These are phyloP conservation scores for Clarias magur DNA, from an alignment of 2,113 vertebrate genomes.

Conservation along the genomic window DNA sequence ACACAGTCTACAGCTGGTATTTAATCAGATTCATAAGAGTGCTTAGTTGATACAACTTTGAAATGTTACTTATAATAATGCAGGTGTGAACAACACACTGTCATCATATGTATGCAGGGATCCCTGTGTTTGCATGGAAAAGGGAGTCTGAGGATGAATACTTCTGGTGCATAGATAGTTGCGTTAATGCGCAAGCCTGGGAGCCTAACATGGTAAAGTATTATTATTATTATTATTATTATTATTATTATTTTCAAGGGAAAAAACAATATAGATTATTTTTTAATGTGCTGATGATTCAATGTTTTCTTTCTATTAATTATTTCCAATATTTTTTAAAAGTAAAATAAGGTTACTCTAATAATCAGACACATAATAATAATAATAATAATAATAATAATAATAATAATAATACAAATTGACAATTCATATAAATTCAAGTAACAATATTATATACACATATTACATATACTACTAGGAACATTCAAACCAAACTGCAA, in stretches of 20 bases:
- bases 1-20: neutral
- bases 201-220: constrained; percentile 89
- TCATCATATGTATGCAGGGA: constrained; percentile 69
- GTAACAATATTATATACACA: neutral
- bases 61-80: neutral
- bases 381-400: neutral
- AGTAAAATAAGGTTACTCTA: neutral
- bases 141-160: constrained; percentile 95
- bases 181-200: constrained; percentile 86
- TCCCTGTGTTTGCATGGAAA: constrained; percentile 92
- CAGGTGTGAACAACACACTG: neutral
- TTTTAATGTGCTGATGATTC: neutral
- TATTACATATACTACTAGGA: neutral
- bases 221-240: neutral
- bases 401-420: neutral
- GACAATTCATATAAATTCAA: neutral
- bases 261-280: neutral
- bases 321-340: neutral
- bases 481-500: too few species aligned
- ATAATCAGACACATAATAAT: neutral
- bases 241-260: neutral
- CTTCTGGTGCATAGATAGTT: constrained; percentile 97
- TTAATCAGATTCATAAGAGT: neutral
- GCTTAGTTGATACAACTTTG: too few species aligned
- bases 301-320: neutral